Conservation (phyloP, 1,140 invertebrate genomes). For the Lysiphlebus fabarum region DNA sequence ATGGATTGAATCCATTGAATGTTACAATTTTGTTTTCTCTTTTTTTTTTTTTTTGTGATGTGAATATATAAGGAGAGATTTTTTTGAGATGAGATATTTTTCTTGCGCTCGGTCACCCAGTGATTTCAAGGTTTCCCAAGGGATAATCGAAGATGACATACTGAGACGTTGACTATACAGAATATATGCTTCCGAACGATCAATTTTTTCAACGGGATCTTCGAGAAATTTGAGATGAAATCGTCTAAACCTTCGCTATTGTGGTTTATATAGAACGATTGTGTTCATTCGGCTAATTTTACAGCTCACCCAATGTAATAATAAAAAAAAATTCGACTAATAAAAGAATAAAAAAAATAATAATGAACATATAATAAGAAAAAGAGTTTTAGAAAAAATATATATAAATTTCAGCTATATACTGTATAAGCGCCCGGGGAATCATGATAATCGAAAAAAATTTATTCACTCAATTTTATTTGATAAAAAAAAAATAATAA, state of each 20-base stretch:
- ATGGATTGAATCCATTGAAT: conserved; percentile 15
- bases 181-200: conserved; percentile 13
- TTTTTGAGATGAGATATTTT: not conserved
- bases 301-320: not conserved
- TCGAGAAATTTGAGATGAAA: conserved; percentile 19
- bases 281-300: not conserved
- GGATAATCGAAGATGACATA: conserved; percentile 24
- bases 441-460: conserved; percentile 13
- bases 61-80: not conserved
- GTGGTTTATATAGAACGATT: not conserved
- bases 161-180: conserved; percentile 11
- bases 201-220: conserved; percentile 2
- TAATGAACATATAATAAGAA: too few relatives aligned
- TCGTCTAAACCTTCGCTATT: not conserved
- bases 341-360: not conserved
- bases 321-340: not conserved
- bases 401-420: too few relatives aligned
- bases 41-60: not conserved
- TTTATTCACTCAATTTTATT: conserved; percentile 25
- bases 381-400: too few relatives aligned
- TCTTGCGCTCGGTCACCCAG: conserved; percentile 6
- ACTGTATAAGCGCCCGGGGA: too few relatives aligned
- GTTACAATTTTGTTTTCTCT: conserved; percentile 22
- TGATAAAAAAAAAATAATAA: conserved; percentile 23
- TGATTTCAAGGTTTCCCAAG: conserved; percentile 14